Percentiles rank a stretch among this genome's conserved stretches.
Evolutionary conservation across 2,888 invertebrate genomes (phyloP).

Genomic region (Oligia fasciuncula): DNA sequence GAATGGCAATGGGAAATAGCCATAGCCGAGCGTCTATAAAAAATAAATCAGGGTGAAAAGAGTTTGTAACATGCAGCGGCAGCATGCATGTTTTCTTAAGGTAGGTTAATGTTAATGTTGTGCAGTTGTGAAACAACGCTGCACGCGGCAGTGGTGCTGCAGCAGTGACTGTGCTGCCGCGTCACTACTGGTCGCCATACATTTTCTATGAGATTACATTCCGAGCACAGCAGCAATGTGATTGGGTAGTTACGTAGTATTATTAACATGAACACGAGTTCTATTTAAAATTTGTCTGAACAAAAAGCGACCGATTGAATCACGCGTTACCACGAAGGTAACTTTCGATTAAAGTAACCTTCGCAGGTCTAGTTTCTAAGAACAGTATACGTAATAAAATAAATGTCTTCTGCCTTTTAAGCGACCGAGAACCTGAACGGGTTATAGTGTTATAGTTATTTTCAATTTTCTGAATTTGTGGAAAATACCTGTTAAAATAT

Average conservation of each 20-base stretch:
- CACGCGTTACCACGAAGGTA: not conserved
- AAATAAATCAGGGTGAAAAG: not conserved
- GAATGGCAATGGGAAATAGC: not conserved
- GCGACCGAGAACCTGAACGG: too few species aligned
- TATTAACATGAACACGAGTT: not conserved
- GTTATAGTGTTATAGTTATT: not conserved
- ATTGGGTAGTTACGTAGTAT: not conserved
- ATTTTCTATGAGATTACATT: too few species aligned
- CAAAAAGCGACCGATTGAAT: not conserved
- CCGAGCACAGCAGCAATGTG: too few species aligned
- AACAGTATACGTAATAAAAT: not conserved
- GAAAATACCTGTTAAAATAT: not conserved
- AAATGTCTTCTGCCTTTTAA: too few species aligned
- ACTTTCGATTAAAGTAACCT: too few species aligned
- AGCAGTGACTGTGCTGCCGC: too few species aligned
- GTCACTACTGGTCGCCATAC: too few species aligned
- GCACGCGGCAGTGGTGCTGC: too few species aligned
- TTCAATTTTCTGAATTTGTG: not conserved
- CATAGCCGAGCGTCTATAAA: not conserved
- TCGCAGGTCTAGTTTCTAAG: not conserved
- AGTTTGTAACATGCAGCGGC: not conserved
- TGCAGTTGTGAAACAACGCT: too few species aligned
- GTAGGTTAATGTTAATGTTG: too few species aligned
- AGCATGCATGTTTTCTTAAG: constrained; percentile 9
- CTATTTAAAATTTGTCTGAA: not conserved